phyloP scores from a whole-genome alignment of 2,113 vertebrate genomes.

The Corythoichthys intestinalis region DNA sequence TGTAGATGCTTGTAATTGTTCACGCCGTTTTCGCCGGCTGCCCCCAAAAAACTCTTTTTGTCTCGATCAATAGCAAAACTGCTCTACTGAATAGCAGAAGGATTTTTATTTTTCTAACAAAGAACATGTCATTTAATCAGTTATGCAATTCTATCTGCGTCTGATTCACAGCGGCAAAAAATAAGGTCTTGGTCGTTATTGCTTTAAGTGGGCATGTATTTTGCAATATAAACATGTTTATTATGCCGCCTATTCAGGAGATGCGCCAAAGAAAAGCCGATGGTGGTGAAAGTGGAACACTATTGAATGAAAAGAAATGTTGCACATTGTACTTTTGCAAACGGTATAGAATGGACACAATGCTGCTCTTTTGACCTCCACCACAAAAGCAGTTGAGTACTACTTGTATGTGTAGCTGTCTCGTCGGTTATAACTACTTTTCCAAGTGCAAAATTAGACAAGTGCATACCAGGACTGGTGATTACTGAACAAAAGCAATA shows the following conservation, averaged over 20 bases:
- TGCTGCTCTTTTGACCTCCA: constrained; percentile 48
- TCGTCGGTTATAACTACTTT: constrained; percentile 58
- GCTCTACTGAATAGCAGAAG: not conserved
- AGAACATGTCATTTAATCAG: constrained; percentile 9
- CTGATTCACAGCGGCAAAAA: constrained; percentile 4
- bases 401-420: constrained; percentile 31
- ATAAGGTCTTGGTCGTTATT: constrained; percentile 11
- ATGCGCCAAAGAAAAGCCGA: not conserved
- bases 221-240: constrained; percentile 2
- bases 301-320: constrained; percentile 38
- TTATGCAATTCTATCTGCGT: not conserved
- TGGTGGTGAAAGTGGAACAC: constrained; percentile 28
- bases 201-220: constrained; percentile 4
- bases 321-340: constrained; percentile 30
- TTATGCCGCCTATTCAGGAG: constrained; percentile 1
- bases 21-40: constrained; percentile 15
- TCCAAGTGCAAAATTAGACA: constrained; percentile 49
- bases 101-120: constrained; percentile 2
- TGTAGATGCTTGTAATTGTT: constrained; percentile 15
- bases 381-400: constrained; percentile 53
- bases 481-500: constrained; percentile 51
- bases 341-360: constrained; percentile 35
- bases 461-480: constrained; percentile 28
- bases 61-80: constrained; percentile 4
- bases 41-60: constrained; percentile 3